Conservation (phyloP, 2,797 vertebrate genomes). For the Chanos chanos region DNA sequence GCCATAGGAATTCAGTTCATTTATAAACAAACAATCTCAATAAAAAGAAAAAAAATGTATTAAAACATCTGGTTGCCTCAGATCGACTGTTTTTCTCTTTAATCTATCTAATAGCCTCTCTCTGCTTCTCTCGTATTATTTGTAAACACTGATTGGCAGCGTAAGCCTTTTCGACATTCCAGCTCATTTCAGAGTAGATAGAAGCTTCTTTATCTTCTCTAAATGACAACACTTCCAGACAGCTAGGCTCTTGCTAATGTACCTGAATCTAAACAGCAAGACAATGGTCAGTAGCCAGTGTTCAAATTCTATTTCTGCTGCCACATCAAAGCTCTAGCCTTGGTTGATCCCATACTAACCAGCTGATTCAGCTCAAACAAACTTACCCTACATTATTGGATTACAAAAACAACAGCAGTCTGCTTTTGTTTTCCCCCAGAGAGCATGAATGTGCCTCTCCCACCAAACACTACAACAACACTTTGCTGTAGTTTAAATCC, state of each 20-base stretch:
- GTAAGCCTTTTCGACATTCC: conserved; percentile 29
- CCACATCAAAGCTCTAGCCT: not conserved
- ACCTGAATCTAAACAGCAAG: not conserved
- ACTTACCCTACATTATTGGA: not conserved
- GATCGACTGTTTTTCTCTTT: not conserved
- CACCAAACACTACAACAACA: too few relatives aligned
- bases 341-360: not conserved
- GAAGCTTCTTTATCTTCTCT: conserved; percentile 25
- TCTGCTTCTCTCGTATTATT: conserved; percentile 1
- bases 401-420: conserved; percentile 5
- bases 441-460: too few relatives aligned
- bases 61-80: not conserved
- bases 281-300: too few relatives aligned
- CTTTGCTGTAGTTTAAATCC: too few relatives aligned
- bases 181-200: conserved; percentile 30
- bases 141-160: conserved; percentile 9
- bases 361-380: too few relatives aligned
- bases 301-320: too few relatives aligned
- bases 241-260: conserved; percentile 4
- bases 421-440: too few relatives aligned
- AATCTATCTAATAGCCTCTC: not conserved
- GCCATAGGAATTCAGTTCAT: too few relatives aligned
- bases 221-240: conserved; percentile 34
- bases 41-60: not conserved
- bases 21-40: not conserved